Conservation (phyloP, 2,797 vertebrate species). For the Hoplostethus atlanticus region DNA sequence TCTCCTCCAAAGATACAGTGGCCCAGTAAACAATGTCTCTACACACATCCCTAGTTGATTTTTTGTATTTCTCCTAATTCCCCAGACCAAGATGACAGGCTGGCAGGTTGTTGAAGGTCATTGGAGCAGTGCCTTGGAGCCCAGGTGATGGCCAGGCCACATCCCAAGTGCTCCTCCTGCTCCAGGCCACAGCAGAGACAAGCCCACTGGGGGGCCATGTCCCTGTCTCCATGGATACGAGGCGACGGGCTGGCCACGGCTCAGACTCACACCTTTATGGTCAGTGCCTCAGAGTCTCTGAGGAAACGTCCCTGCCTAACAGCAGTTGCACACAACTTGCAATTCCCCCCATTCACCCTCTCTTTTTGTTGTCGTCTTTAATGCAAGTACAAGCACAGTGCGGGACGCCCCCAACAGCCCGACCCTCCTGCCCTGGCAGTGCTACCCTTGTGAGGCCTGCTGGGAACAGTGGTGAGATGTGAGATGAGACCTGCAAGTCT, state of each 20-base stretch:
- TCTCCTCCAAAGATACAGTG: conserved; percentile 58
- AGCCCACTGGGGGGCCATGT: conserved; percentile 74
- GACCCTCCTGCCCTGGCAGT: conserved; percentile 85
- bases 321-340: conserved; percentile 85
- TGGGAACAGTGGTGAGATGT: conserved; percentile 88
- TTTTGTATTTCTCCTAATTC: conserved; percentile 63
- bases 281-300: conserved; percentile 87
- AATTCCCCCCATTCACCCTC: conserved; percentile 66
- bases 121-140: conserved; percentile 72
- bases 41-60: conserved; percentile 67
- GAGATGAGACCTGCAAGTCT: conserved; percentile 84
- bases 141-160: conserved; percentile 78
- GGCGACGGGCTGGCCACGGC: conserved; percentile 84
- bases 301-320: conserved; percentile 81
- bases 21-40: conserved; percentile 70
- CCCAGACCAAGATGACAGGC: conserved; percentile 79
- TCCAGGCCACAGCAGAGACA: conserved; percentile 73
- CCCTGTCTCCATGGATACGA: conserved; percentile 80
- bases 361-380: conserved; percentile 66
- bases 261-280: conserved; percentile 90
- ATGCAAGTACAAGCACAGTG: conserved; percentile 74
- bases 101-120: conserved; percentile 84
- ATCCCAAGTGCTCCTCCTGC: conserved; percentile 76
- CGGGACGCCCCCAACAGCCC: conserved; percentile 79
- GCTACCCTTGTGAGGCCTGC: conserved; percentile 86